Evolutionary conservation across 2,113 vertebrate genomes (phyloP), one percentile per base, ranked within the genome.

Genomic region (Nycticorax nycticorax): DNA sequence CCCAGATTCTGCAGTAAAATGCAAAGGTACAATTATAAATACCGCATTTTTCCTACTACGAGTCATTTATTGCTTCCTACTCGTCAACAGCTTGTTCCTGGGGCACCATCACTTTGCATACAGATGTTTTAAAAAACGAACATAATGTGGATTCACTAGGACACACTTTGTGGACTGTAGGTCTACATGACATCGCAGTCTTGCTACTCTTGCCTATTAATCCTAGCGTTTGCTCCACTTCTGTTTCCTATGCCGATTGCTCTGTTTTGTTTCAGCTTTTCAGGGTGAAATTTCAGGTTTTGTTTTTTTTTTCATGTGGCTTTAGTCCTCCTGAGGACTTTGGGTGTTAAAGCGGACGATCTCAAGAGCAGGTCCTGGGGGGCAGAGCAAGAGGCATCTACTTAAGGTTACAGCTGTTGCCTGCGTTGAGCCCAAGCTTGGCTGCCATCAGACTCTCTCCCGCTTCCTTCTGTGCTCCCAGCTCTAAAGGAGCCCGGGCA

Each of bases 401-500:
- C 2, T 30, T 8, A 1, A 2, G 4, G 7, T 12, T 18, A 2
- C 45, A 12, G 18, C 43, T 75, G 26, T 9, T 74, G 56, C 63
- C 39, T 24, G 18, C 12, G 21, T 16, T 60, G 57, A 72, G 45
- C 30, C 10, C 43, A 1, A 1, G 0, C 12, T 37, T 59, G 50
- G 8, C 72, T 32, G 6, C 33, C 53, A 9, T 16, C 37, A 37
- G 3, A 35, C 9, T 3, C 59, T 33, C 45, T 85, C 17, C 59
- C 32, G 32, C 59, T 60, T 24, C 59, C 35, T 33, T 12, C 64
- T 35, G 52, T 30, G 32, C 81, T 55, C 57, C 4, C 24, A 66
- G 83, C 30, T 71, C 1, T 1, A 1, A 14, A 32, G 57, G 20
- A 72, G 15, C 0, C 0, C 4, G n/a, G 52, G 18, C n/a, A 43